Evolutionary conservation across 2,113 vertebrate genomes (phyloP).

Genomic region (Tretioscincus oriximinensis): DNA sequence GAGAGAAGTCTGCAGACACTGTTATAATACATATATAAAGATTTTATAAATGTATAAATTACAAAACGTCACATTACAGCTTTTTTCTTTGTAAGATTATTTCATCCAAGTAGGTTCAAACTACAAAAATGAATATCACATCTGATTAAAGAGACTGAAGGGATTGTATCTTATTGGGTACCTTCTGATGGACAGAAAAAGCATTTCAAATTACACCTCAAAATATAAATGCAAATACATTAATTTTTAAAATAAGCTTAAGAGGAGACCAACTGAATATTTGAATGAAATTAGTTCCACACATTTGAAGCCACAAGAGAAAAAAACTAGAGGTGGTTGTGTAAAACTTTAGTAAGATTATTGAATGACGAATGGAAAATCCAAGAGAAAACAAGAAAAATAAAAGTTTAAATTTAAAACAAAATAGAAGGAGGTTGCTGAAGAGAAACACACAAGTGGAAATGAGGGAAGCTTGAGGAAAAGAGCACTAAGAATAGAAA

Average conservation of each 20-base stretch:
- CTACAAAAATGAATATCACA: background rate
- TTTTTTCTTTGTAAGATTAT: background rate
- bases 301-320: background rate
- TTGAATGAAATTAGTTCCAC: background rate
- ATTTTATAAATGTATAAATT: background rate
- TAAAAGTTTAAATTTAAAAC: background rate
- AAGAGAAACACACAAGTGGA: background rate
- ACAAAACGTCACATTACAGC: background rate
- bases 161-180: background rate
- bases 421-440: background rate
- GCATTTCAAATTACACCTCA: background rate
- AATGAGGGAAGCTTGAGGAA: background rate
- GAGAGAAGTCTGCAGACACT: background rate
- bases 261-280: background rate
- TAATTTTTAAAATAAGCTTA: background rate
- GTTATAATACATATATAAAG: background rate
- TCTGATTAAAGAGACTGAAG: background rate
- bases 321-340: background rate
- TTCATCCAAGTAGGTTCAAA: background rate
- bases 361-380: background rate
- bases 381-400: background rate
- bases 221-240: background rate
- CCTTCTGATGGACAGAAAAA: background rate
- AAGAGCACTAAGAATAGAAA: background rate
- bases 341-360: background rate